Base-by-base conservation (phyloP, 2,113 vertebrate species). In the Anolis carolinensis region DNA sequence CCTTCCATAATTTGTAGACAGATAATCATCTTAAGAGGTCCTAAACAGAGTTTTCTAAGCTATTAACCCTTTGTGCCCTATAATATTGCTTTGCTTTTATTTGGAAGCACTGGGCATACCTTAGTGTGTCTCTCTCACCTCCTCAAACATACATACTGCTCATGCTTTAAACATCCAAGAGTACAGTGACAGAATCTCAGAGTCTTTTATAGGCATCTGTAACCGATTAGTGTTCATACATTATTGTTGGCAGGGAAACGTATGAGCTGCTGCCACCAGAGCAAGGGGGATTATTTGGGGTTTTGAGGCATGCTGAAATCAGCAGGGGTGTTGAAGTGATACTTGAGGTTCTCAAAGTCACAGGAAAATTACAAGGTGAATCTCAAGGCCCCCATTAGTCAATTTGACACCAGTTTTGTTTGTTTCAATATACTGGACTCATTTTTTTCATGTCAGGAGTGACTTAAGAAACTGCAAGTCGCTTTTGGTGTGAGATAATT, bases 121-220 rank as follows among this genome's bases (percentile, higher is more conserved):
- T 85, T 83, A 88, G 87, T 91, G 90, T 90, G 89, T 88, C 75
- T 90, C 76, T 87, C 84, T 76, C 88, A 48, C 92, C 91, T 92
- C 88, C 89, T 76, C 86, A 83, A 83, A n/a, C n/a, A n/a, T n/a
- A n/a, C n/a, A n/a, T n/a, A n/a, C n/a, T n/a, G n/a, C n/a, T n/a
- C n/a, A n/a, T n/a, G n/a, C n/a, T n/a, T n/a, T n/a, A n/a, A n/a
- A n/a, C n/a, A n/a, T n/a, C n/a, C 30, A 36, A 48, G 36, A 5
- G 20, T 14, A n/a, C 72, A 16, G 70, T 75, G 82, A 14, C 65
- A 67, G 25, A 44, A 13, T 39, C 50, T 59, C 52, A n/a, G 10
- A 32, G 62, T 30, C 83, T 68, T 91, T 85, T 91, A 39, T 80
- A 83, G 90, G 93, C 90, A 94, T 94, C 93, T 95, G 91, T 1